Base-by-base conservation (phyloP, 2,888 invertebrate genomes). In the Polia nebulosa region DNA sequence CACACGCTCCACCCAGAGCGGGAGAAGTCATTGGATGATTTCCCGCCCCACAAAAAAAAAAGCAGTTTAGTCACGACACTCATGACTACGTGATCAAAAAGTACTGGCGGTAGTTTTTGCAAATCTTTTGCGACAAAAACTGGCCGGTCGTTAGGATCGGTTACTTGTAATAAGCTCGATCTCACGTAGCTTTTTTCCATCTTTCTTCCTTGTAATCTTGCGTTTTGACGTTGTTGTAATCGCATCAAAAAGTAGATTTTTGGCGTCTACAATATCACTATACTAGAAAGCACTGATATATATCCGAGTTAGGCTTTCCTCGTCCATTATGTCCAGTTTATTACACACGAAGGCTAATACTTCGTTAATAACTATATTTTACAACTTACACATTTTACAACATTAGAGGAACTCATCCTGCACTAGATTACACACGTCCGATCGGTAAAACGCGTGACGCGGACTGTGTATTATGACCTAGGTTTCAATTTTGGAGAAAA, bases 41-140 rank as follows among this genome's bases (percentile, higher is more conserved):
- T n/a, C n/a, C n/a, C n/a, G n/a, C n/a, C n/a, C n/a, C n/a, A n/a
- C n/a, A n/a, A n/a, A n/a, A n/a, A n/a, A n/a, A n/a, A n/a, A n/a
- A n/a, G n/a, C n/a, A n/a, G n/a, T n/a, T n/a, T n/a, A n/a, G n/a
- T n/a, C n/a, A n/a, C n/a, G n/a, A n/a, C n/a, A n/a, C n/a, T 58
- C 58, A 58, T 45, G 11, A 47, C 34, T 34, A 59, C 47, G n/a
- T 47, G 58, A 47, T 58, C 58, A n/a, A 59, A 59, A 59, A 59
- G 32, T 9, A 47, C 34, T 6, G 58, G 58, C 9, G 45, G 47
- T 47, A 56, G 27, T 20, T 41, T 56, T n/a, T 56, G 27, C 27
- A 41, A 56, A 8, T 20, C 27, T 41, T 29, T 59, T 11, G 25
- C 49, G 27, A 59, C 49, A 27, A 49, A 59, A 36, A 59, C 44